These are phyloP conservation scores for Yponomeuta plumbellus DNA, from an alignment of 2,888 invertebrate genomes.

Conservation along the genomic window DNA sequence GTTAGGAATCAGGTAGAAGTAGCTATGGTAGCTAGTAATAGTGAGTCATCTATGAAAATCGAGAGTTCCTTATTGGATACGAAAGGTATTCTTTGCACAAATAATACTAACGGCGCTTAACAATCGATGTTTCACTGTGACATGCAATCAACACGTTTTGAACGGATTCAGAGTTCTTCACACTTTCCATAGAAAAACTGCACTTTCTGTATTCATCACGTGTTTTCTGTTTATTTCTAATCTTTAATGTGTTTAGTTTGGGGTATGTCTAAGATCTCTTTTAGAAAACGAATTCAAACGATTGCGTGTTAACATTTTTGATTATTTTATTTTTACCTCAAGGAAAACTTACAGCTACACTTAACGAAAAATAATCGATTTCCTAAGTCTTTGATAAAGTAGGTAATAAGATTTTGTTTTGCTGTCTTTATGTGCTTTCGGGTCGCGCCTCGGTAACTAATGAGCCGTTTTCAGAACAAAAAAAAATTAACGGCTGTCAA, in stretches of 20 bases:
- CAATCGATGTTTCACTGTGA: neutral
- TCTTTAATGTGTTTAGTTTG: neutral
- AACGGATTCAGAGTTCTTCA: neutral
- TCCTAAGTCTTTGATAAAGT: too few relatives aligned
- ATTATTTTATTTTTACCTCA: too few relatives aligned
- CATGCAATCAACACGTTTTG: neutral
- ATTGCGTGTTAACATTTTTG: too few relatives aligned
- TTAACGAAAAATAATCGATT: too few relatives aligned
- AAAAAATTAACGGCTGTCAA: too few relatives aligned
- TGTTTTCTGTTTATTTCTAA: neutral
- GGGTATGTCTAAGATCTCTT: too few relatives aligned
- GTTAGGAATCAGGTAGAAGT: conserved; percentile 51
- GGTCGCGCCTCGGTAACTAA: too few relatives aligned
- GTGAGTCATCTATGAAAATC: conserved; percentile 31
- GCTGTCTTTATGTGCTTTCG: too few relatives aligned
- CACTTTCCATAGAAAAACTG: neutral
- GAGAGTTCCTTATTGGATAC: conserved; percentile 1
- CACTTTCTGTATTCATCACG: neutral
- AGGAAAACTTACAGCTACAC: too few relatives aligned
- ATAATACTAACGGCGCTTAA: neutral
- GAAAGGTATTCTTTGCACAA: conserved; percentile 5
- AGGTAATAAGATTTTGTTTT: too few relatives aligned
- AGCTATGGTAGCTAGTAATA: conserved; percentile 45
- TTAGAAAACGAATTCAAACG: too few relatives aligned
- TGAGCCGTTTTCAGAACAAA: too few relatives aligned